Conservation (phyloP, 2,888 invertebrate genomes). For the Macrosoma leucophasiata region DNA sequence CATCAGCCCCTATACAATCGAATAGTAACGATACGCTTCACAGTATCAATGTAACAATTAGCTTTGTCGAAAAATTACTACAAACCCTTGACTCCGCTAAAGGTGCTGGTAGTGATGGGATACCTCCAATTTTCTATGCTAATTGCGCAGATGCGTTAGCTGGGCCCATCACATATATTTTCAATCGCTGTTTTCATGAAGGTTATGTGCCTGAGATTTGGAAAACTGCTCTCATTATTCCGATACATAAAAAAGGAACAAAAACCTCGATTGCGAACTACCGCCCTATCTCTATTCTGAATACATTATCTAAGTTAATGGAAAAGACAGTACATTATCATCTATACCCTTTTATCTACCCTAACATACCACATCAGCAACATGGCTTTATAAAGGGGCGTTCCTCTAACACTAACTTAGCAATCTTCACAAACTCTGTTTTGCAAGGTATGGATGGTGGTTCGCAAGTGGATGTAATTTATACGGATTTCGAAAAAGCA, state of each 20-base stretch:
- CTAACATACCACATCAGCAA: slow-evolving; percentile 6
- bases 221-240: slow-evolving; percentile 14
- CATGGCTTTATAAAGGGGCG: slow-evolving; percentile 11
- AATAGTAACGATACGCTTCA: no score
- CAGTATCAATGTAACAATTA: no score
- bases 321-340: slow-evolving; percentile 6
- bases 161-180: slow-evolving; percentile 1
- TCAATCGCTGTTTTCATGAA: slow-evolving; percentile 6
- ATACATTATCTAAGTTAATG: slow-evolving; percentile 9
- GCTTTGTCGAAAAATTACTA: no score
- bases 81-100: no score
- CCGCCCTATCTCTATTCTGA: slow-evolving; percentile 12
- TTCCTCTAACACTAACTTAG: slow-evolving; percentile 7
- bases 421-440: slow-evolving; percentile 2
- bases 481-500: slow-evolving; percentile 10
- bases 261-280: slow-evolving; percentile 11
- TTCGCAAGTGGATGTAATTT: slow-evolving; percentile 11
- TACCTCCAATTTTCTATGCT: no score
- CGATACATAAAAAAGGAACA: slow-evolving; percentile 11
- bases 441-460: slow-evolving; percentile 6
- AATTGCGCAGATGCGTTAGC: no score
- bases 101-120: no score
- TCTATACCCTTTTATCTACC: slow-evolving; percentile 2
- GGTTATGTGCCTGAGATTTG: slow-evolving; percentile 2
- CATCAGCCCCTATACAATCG: no score